Percentiles rank a stretch among this genome's conserved stretches.
These are phyloP conservation scores for Diprion similis DNA, from an alignment of 1,140 invertebrate genomes.

Conservation along the genomic window DNA sequence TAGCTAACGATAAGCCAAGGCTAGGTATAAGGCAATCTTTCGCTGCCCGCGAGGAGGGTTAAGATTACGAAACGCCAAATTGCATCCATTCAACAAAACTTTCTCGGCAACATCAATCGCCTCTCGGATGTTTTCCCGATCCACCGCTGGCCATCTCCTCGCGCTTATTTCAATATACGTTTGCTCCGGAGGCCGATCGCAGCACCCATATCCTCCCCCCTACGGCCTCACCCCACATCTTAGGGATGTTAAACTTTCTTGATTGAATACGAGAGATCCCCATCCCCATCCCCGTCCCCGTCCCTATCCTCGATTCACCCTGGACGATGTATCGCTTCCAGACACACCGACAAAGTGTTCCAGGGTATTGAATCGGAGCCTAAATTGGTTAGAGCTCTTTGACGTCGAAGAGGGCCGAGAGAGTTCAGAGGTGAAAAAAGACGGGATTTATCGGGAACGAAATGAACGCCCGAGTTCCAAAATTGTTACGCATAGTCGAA, in stretches of 20 bases:
- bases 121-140: neutral
- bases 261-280: neutral
- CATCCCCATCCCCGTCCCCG: too few relatives aligned
- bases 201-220: neutral
- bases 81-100: neutral
- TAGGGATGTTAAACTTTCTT: neutral
- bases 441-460: too few relatives aligned
- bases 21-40: neutral
- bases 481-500: too few relatives aligned
- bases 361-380: too few relatives aligned
- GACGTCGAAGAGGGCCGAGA: too few relatives aligned
- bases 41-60: neutral
- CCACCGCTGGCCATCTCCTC: neutral
- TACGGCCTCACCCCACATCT: neutral
- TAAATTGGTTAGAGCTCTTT: too few relatives aligned
- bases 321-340: too few relatives aligned
- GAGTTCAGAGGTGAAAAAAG: too few relatives aligned
- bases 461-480: too few relatives aligned
- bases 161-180: neutral
- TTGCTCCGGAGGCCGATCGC: neutral
- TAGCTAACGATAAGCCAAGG: neutral
- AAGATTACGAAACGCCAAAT: constrained; percentile 1
- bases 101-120: neutral
- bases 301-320: too few relatives aligned
- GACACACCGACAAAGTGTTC: too few relatives aligned